phyloP scores from a whole-genome alignment of 2,113 vertebrate species.

The Corynorhinus townsendii region DNA sequence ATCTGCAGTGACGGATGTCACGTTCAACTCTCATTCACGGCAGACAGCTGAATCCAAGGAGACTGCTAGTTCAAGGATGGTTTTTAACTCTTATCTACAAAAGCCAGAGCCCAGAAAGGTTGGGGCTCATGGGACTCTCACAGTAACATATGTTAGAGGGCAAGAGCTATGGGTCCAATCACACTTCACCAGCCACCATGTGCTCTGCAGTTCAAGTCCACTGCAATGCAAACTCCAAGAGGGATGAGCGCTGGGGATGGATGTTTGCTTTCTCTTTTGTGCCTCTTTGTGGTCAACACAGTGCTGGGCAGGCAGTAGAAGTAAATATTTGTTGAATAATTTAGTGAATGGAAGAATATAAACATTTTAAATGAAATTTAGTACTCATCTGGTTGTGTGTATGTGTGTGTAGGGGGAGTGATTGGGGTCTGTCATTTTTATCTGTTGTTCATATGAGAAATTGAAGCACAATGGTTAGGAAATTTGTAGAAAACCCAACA shows the following conservation, averaged over 20 bases:
- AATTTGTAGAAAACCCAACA: not conserved
- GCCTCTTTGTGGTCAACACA: not conserved
- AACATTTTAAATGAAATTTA: not conserved
- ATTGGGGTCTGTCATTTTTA: not conserved
- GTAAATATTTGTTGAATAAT: not conserved
- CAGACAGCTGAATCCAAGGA: constrained; percentile 49
- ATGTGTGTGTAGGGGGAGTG: not conserved
- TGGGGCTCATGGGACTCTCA: not conserved
- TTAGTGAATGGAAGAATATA: not conserved
- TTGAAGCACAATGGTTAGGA: not conserved
- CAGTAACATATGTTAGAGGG: not conserved
- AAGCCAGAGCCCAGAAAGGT: not conserved
- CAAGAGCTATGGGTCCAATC: not conserved
- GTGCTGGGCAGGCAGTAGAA: not conserved
- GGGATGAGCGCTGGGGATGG: not conserved
- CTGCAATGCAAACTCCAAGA: not conserved
- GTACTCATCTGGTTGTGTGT: not conserved
- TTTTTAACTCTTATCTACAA: constrained; percentile 52
- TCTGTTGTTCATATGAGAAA: not conserved
- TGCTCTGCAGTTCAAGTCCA: not conserved
- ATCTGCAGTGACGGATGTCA: constrained; percentile 50
- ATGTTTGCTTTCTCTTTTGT: not conserved
- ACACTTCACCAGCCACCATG: not conserved
- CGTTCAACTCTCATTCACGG: constrained; percentile 38
- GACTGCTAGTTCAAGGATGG: not conserved